phyloP scores from a whole-genome alignment of 2,113 vertebrate genomes.

The Marmota flaviventris region DNA sequence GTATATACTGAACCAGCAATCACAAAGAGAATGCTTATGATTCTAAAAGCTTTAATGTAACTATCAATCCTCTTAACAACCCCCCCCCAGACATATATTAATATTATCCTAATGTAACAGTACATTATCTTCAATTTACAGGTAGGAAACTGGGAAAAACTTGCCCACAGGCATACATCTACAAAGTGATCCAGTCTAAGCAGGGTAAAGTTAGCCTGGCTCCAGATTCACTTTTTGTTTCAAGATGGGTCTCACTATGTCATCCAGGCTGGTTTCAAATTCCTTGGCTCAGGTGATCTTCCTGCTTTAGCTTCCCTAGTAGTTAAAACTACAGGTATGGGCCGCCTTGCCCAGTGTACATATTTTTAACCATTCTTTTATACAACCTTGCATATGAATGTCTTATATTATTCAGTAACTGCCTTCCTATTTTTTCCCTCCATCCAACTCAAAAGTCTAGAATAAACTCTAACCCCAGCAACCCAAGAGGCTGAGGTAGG shows the following conservation, averaged over 20 bases:
- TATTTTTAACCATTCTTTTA: neutral
- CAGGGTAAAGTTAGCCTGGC: neutral
- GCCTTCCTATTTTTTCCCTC: neutral
- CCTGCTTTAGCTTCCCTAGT: neutral
- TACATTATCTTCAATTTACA: slow-evolving; percentile 24
- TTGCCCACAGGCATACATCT: neutral
- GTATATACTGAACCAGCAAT: neutral
- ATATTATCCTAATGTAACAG: neutral
- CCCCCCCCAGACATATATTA: neutral
- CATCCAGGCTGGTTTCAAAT: too few relatives aligned
- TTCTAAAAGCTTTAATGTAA: slow-evolving; percentile 11
- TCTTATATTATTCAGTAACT: slow-evolving; percentile 20
- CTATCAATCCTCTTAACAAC: neutral
- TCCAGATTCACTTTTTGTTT: neutral
- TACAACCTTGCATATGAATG: slow-evolving; percentile 2
- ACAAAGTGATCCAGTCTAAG: slow-evolving; percentile 4
- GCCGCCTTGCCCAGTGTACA: neutral
- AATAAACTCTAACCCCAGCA: neutral
- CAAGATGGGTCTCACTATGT: neutral
- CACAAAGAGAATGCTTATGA: neutral
- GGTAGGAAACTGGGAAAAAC: slow-evolving; percentile 30
- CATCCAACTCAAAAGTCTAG: slow-evolving; percentile 30
- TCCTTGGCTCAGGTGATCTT: neutral
- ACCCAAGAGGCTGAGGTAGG: too few relatives aligned
- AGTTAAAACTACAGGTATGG: neutral